Conservation (phyloP, 1,140 invertebrate species). For the Dendroctonus ponderosae region DNA sequence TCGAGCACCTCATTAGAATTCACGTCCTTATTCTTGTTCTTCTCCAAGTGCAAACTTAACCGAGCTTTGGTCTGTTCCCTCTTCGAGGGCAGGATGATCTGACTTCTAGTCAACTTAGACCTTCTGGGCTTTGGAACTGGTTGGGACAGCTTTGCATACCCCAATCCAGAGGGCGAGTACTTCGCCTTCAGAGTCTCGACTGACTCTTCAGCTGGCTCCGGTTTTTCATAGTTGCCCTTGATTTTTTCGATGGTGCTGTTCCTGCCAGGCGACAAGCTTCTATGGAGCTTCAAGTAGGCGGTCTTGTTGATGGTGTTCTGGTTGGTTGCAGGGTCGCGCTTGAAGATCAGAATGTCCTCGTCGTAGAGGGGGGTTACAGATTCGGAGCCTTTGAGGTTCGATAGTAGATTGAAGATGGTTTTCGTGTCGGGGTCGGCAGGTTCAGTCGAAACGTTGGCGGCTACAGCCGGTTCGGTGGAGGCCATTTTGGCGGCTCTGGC, state of each 20-base stretch:
- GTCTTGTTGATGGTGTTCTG: slow-evolving; percentile 35
- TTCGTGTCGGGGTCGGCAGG: slow-evolving; percentile 6
- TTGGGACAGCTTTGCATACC: slow-evolving; percentile 19
- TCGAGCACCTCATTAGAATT: slow-evolving; percentile 35
- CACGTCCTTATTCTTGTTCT: slow-evolving; percentile 35
- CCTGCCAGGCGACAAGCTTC: slow-evolving; percentile 30
- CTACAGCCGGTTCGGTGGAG: slow-evolving; percentile 5
- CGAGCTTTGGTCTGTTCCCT: slow-evolving; percentile 3
- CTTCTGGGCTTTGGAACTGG: slow-evolving; percentile 23
- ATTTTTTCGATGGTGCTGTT: slow-evolving; percentile 33
- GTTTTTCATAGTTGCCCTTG: slow-evolving; percentile 38
- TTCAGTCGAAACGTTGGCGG: slow-evolving; percentile 1
- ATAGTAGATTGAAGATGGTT: slow-evolving; percentile 27
- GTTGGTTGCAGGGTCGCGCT: slow-evolving; percentile 27
- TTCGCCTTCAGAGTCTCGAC: slow-evolving; percentile 35
- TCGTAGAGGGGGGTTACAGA: not conserved
- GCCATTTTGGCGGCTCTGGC: slow-evolving; percentile 12
- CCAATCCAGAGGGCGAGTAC: slow-evolving; percentile 38
- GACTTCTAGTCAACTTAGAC: slow-evolving; percentile 24
- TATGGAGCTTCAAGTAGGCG: slow-evolving; percentile 42
- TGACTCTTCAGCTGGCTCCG: slow-evolving; percentile 18
- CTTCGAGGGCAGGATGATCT: slow-evolving; percentile 24
- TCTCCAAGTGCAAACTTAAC: slow-evolving; percentile 22
- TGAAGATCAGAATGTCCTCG: slow-evolving; percentile 37
- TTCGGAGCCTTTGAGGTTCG: slow-evolving; percentile 10